phyloP scores from a whole-genome alignment of 2,113 vertebrate species.

The Laticauda colubrina region DNA sequence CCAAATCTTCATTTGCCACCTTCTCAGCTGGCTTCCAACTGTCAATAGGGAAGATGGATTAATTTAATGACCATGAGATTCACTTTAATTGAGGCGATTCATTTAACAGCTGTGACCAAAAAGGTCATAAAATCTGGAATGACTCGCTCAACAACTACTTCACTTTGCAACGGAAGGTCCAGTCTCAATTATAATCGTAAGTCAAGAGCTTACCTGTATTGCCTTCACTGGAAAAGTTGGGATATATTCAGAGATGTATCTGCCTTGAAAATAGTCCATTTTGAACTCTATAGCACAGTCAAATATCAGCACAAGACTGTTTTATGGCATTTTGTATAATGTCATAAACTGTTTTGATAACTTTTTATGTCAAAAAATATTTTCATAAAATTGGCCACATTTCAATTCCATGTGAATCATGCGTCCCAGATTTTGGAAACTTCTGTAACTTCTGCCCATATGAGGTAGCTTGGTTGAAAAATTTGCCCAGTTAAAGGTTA shows the following conservation, averaged over 20 bases:
- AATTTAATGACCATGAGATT: neutral
- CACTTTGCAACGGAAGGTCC: neutral
- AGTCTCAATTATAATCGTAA: neutral
- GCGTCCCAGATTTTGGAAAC: no score
- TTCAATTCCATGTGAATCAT: no score
- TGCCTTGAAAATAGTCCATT: no score
- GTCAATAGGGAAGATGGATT: neutral
- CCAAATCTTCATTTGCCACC: neutral
- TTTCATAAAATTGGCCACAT: no score
- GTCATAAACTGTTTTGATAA: no score
- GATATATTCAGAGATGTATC: no score
- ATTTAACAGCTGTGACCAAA: neutral
- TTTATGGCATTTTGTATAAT: no score
- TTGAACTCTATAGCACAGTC: no score
- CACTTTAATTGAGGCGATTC: neutral
- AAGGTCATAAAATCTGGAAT: neutral
- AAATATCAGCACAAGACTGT: no score
- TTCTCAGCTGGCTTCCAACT: neutral
- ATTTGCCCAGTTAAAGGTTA: constrained; percentile 4
- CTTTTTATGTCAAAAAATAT: no score
- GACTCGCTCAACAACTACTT: neutral
- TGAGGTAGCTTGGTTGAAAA: constrained; percentile 64
- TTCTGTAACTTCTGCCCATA: neutral
- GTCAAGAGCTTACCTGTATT: neutral
- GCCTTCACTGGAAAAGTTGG: no score